phyloP scores from a whole-genome alignment of 1,140 invertebrate species.

The Drosophila teissieri region DNA sequence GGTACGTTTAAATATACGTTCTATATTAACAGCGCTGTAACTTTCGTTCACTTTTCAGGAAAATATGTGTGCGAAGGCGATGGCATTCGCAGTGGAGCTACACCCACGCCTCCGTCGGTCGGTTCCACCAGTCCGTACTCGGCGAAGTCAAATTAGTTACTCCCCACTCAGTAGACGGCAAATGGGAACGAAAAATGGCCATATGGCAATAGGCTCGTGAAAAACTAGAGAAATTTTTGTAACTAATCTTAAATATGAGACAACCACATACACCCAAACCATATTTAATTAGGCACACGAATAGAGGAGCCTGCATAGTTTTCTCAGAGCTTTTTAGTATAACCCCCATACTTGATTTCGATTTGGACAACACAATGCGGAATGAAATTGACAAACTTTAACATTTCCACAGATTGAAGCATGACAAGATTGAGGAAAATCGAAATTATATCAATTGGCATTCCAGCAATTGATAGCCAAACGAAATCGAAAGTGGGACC shows the following conservation, averaged over 20 bases:
- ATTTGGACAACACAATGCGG: not conserved
- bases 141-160: conserved; percentile 78
- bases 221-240: conserved; percentile 71
- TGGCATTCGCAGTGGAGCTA: conserved; percentile 79
- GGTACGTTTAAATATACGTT: conserved; percentile 86
- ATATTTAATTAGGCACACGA: conserved; percentile 38
- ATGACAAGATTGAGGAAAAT: not conserved
- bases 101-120: conserved; percentile 83
- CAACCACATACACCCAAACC: conserved; percentile 12
- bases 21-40: not conserved
- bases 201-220: conserved; percentile 69
- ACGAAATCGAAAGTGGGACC: not conserved
- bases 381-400: conserved; percentile 9
- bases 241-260: conserved; percentile 50
- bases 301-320: conserved; percentile 42
- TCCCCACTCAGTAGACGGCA: conserved; percentile 18
- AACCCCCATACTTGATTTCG: not conserved
- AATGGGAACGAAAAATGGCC: conserved; percentile 50
- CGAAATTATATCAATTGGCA: conserved; percentile 3
- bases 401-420: not conserved
- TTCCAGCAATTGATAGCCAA: not conserved
- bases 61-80: conserved; percentile 96
- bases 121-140: conserved; percentile 85
- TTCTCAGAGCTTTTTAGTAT: conserved; percentile 61
- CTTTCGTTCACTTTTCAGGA: conserved; percentile 85